phyloP scores from a whole-genome alignment of 2,113 vertebrate species.

The Chamaetylas fuelleborni region DNA sequence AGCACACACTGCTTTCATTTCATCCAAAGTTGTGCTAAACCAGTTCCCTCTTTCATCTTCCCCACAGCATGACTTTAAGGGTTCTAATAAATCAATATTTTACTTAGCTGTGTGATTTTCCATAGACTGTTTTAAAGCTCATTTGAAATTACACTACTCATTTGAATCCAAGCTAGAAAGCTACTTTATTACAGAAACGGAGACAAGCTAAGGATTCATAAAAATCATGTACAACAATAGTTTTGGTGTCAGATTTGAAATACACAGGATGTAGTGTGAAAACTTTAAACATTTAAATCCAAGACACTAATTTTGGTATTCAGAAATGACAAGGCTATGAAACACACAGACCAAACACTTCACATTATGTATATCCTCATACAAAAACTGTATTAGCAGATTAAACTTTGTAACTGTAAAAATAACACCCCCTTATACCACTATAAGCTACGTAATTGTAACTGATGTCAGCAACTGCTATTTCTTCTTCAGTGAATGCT shows the following conservation, averaged over 20 bases:
- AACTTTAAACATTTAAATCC: not conserved
- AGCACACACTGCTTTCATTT: not conserved
- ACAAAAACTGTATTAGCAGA: not conserved
- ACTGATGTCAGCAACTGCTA: not conserved
- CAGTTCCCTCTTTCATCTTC: not conserved
- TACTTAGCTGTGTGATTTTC: not conserved
- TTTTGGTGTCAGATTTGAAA: not conserved
- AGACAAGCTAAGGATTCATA: not conserved
- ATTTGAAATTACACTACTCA: not conserved
- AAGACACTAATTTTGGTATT: not conserved
- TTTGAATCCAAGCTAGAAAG: not conserved
- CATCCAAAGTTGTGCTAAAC: not conserved
- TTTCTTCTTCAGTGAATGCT: not conserved
- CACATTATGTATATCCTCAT: not conserved
- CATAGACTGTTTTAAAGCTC: not conserved
- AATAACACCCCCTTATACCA: not conserved
- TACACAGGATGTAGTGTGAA: not conserved
- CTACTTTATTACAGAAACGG: not conserved
- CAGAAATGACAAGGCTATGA: not conserved
- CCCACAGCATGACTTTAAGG: not conserved
- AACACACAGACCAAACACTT: not conserved
- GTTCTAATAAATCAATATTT: not conserved
- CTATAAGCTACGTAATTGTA: not conserved
- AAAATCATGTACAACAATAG: not conserved
- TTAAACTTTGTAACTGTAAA: not conserved